Base-by-base conservation (phyloP, 2,113 vertebrate species). In the Limnothrissa miodon region DNA sequence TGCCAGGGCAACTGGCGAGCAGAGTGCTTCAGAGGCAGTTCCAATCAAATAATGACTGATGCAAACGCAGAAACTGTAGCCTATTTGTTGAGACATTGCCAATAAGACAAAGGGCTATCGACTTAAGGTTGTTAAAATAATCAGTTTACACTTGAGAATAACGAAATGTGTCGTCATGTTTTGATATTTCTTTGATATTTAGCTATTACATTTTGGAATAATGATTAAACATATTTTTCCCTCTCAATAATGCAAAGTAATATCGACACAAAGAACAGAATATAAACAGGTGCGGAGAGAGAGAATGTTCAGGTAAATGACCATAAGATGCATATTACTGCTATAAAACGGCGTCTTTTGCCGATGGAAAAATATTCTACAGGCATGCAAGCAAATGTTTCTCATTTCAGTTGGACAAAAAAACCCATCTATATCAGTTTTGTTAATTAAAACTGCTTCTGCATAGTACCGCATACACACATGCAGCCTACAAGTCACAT, bases 1-100 rank as follows among this genome's bases (percentile, higher is more conserved):
- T 97, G 89, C 97, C 95, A 96, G 90, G 95, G 96, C 93, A 97
- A 97, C 96, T 90, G 91, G 92, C 93, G 94, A 93, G 92, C 87
- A 93, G 95, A 91, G 94, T 90, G 93, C 91, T 94, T 92, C 89
- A 87, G 90, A 92, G 92, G 87, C 89, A 88, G 82, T 51, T 87
- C 87, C 78, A 91, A 90, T 93, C 93, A 93, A 93, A 94, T 93
- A 94, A 94, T 93, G 94, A 91, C 89, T 87, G 84, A 91, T 91
- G 59, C 66, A 74, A 74, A 62, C 59, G 59, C 66, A 74, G 66
- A 74, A 17, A 74, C 66, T 36, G 36, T 74, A 74, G 11, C 17
- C 29, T 74, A 74, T 74, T 33, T 33, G 29, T 74, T 74, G 29
- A 74, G 66, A 74, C 66, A 21, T 74, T 74, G 66, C 29, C 25